A percentile compares a stretch with the other conserved stretches of the same genome.
These are phyloP conservation scores for Rhabdophis nuchalis DNA, from an alignment of 2,797 vertebrate genomes.

Conservation along the genomic window DNA sequence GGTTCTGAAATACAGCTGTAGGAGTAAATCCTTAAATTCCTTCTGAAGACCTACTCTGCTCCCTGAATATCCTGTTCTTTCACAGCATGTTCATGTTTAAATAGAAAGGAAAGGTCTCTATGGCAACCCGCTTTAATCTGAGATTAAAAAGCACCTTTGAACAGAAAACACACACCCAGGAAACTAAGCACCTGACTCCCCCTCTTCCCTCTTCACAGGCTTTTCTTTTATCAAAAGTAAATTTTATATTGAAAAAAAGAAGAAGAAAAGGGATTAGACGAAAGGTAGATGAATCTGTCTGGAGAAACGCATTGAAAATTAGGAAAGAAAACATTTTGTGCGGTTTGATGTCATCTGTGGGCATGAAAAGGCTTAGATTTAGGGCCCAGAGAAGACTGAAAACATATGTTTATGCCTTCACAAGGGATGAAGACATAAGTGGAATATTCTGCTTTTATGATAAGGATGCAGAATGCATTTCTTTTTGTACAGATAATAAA, in stretches of 20 bases:
- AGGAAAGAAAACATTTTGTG: background rate
- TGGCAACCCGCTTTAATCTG: constrained; percentile 68
- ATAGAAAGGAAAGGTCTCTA: constrained; percentile 71
- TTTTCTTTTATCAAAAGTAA: constrained; percentile 32
- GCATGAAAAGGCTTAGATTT: constrained; percentile 34
- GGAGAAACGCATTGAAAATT: background rate
- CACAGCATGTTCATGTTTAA: constrained; percentile 73
- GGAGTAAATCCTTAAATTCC: background rate
- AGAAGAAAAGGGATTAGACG: background rate
- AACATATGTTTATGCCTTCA: constrained; percentile 19
- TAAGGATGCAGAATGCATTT: background rate
- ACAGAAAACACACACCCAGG: constrained; percentile 60
- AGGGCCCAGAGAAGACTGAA: constrained; percentile 36
- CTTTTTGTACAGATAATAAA: background rate
- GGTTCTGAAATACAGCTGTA: background rate
- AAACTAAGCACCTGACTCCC: constrained; percentile 33
- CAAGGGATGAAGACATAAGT: background rate
- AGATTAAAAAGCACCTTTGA: constrained; percentile 65
- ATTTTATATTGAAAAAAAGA: constrained; percentile 17
- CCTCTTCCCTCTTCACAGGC: background rate
- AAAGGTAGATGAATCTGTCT: constrained; percentile 8
- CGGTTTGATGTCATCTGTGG: constrained; percentile 36
- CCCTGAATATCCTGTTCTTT: constrained; percentile 67
- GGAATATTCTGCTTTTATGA: background rate
- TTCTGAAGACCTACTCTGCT: constrained; percentile 25